Evolutionary conservation across 2,888 invertebrate genomes (phyloP).

Genomic region (Fragum sueziense): DNA sequence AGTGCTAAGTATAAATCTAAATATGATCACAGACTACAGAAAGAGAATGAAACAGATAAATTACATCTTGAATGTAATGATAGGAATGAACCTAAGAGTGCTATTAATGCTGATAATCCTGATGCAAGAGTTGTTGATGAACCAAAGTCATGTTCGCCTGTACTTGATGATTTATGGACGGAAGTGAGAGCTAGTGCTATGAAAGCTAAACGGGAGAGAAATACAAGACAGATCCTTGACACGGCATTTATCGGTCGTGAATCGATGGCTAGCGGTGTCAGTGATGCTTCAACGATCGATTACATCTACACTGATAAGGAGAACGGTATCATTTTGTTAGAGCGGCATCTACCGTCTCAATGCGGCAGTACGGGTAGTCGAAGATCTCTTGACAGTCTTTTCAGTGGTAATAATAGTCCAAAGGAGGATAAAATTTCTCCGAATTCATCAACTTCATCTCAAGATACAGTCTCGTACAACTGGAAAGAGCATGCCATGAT

Average conservation of each 20-base stretch:
- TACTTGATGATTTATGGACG: constrained; percentile 47
- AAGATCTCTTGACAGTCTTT: constrained; percentile 68
- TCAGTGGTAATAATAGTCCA: constrained; percentile 46
- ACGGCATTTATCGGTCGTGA: constrained; percentile 52
- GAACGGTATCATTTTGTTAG: constrained; percentile 71
- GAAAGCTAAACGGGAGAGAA: neutral
- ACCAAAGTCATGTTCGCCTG: neutral
- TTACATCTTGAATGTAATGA: neutral
- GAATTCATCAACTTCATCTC: constrained; percentile 35
- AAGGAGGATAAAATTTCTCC: neutral
- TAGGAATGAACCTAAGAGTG: neutral
- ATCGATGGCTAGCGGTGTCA: constrained; percentile 63
- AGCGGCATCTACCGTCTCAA: constrained; percentile 72
- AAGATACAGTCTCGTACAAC: constrained; percentile 70
- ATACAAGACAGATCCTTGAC: constrained; percentile 34
- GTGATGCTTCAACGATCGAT: constrained; percentile 69
- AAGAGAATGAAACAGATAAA: neutral
- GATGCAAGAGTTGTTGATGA: neutral
- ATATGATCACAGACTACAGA: no score
- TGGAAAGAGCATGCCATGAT: constrained; percentile 65
- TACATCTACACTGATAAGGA: constrained; percentile 74
- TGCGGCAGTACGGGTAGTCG: constrained; percentile 67
- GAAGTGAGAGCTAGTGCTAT: constrained; percentile 40
- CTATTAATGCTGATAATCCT: neutral
- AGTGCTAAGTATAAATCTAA: no score